A percentile compares a stretch with the other conserved stretches of the same genome.
These are phyloP conservation scores for Arenaria interpres DNA, from an alignment of 2,113 vertebrate species.

Conservation along the genomic window DNA sequence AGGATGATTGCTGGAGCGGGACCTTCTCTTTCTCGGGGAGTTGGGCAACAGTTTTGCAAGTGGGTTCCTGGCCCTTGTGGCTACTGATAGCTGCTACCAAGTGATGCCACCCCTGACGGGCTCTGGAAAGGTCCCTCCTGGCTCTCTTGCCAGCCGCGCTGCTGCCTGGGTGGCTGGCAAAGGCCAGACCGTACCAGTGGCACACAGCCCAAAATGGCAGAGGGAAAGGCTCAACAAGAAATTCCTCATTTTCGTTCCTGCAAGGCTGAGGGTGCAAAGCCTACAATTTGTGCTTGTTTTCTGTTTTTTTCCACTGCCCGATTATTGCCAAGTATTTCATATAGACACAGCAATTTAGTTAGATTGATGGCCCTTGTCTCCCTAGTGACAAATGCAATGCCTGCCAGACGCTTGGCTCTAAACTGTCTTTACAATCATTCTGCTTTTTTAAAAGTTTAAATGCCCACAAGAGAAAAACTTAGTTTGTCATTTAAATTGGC, in stretches of 20 bases:
- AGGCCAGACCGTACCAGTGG: background rate
- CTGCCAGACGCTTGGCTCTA: slow-evolving; percentile 51
- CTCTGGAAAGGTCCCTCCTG: background rate
- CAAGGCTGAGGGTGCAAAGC: background rate
- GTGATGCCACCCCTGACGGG: accelerated
- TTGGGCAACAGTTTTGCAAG: background rate
- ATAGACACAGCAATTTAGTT: slow-evolving; percentile 45
- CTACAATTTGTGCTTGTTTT: slow-evolving; percentile 24
- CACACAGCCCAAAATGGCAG: background rate
- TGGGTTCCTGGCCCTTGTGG: background rate
- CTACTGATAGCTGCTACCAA: background rate
- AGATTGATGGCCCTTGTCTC: slow-evolving; percentile 59
- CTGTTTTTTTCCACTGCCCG: slow-evolving; percentile 46
- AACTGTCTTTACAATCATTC: slow-evolving; percentile 35
- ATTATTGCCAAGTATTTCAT: slow-evolving; percentile 63
- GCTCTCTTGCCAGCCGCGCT: accelerated
- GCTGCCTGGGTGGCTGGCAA: background rate
- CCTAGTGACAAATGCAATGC: slow-evolving; percentile 45
- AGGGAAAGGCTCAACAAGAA: background rate
- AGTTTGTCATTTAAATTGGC: slow-evolving; percentile 44
- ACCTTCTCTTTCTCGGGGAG: background rate
- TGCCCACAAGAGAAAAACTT: slow-evolving; percentile 44
- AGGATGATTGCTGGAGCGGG: background rate
- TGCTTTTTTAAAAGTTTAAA: slow-evolving; percentile 46
- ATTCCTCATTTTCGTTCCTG: background rate